A percentile compares a stretch with the other conserved stretches of the same genome.
Evolutionary conservation across 2,113 vertebrate genomes (phyloP).

Genomic region (Danionella cerebrum): DNA sequence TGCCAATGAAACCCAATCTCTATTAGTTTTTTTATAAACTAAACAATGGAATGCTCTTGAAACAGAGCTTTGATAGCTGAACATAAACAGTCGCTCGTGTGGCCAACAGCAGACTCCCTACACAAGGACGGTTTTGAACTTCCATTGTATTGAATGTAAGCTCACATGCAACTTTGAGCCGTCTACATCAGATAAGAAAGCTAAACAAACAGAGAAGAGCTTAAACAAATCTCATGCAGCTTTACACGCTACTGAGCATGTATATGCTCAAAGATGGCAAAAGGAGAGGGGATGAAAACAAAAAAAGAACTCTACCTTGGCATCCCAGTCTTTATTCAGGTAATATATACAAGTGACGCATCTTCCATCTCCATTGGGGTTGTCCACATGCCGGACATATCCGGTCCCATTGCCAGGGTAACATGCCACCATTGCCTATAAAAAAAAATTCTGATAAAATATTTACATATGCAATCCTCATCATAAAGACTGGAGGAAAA

Average conservation of each 20-base stretch:
- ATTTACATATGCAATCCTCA: too few species aligned
- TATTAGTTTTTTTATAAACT: too few species aligned
- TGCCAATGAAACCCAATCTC: too few species aligned
- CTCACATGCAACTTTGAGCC: neutral
- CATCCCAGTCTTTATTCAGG: constrained; percentile 84
- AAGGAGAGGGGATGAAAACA: neutral
- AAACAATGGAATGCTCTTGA: too few species aligned
- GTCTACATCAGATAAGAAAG: constrained; percentile 11
- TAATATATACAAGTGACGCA: constrained; percentile 89
- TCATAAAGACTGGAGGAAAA: too few species aligned
- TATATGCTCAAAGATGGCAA: neutral
- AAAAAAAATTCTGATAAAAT: neutral
- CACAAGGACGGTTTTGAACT: neutral
- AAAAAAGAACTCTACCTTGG: constrained; percentile 64
- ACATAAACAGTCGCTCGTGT: constrained; percentile 4
- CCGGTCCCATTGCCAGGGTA: constrained; percentile 82
- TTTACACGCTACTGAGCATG: neutral
- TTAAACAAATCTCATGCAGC: neutral
- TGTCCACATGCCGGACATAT: constrained; percentile 83
- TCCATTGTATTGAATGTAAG: constrained; percentile 1
- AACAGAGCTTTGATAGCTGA: neutral
- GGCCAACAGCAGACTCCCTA: neutral
- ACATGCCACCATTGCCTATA: constrained; percentile 83
- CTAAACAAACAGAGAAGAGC: constrained; percentile 2
- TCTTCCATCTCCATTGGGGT: constrained; percentile 82